Base-by-base conservation (phyloP, 2,797 vertebrate species). In the Mallotus villosus region DNA sequence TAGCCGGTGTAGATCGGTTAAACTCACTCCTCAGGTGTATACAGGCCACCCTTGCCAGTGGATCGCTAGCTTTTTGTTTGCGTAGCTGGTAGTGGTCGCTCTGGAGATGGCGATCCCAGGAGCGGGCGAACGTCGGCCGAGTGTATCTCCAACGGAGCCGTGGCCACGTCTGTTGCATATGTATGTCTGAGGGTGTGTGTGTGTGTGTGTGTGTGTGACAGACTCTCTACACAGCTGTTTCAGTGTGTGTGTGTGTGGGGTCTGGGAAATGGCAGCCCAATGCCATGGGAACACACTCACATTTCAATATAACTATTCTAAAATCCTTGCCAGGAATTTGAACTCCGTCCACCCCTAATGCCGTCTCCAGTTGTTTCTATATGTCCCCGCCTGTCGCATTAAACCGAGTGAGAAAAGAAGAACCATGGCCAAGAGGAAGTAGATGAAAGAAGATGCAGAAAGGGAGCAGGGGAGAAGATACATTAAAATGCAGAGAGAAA, bases 141-240 rank as follows among this genome's bases (percentile, higher is more conserved):
- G 37, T 11, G 37, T 41, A 34, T 5, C 32, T 34, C 32, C 32
- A 34, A 34, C 5, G 7, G 32, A 34, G 32, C 51, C 63, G 67
- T 41, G 74, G 81, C 60, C 71, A 49, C 29, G 11, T 75, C 16
- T 72, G 63, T 70, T 67, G 49, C 68, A 21, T 58, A 67, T 37
- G 53, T 55, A 21, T 55, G 53, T 55, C 17, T 55, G 53, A 19
- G 57, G 11, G 55, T 57, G 57, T 59, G 58, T 59, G 11, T 25
- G 58, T 24, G 22, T 25, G 9, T 24, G 58, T 60, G 58, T 4
- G 1, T 75, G 79, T 68, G 85, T 77, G 74, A 72, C 63, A 12
- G 58, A 22, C 2, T 60, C 75, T 72, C 67, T 75, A 84, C 85
- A 85, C 87, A 87, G 83, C 85, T 89, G 86, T 89, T 88, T 81